These are phyloP conservation scores for Schizopygopsis pylzovi DNA, from an alignment of 2,797 vertebrate species.

Conservation along the genomic window DNA sequence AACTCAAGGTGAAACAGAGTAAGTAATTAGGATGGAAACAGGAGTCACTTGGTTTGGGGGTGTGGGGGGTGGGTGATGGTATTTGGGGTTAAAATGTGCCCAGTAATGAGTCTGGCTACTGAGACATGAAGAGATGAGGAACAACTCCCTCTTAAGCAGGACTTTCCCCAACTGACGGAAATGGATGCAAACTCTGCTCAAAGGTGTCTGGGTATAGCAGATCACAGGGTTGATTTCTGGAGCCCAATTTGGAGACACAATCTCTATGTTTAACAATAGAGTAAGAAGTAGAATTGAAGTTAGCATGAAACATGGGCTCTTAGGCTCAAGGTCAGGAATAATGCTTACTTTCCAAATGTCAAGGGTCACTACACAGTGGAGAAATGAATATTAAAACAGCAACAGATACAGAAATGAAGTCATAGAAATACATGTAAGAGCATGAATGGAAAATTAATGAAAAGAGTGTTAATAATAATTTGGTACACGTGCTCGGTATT, in stretches of 20 bases:
- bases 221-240: slow-evolving; percentile 29
- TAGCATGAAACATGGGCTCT: not conserved
- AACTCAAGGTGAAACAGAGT: slow-evolving; percentile 66
- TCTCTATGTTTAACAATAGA: not conserved
- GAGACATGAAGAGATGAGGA: slow-evolving; percentile 22
- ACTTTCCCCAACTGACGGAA: slow-evolving; percentile 13
- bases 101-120: slow-evolving; percentile 61
- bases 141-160: not conserved
- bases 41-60: slow-evolving; percentile 49
- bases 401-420: not conserved
- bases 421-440: not conserved
- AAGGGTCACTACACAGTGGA: not conserved
- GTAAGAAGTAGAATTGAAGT: not conserved
- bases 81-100: slow-evolving; percentile 51
- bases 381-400: no score
- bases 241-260: slow-evolving; percentile 3
- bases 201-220: slow-evolving; percentile 16
- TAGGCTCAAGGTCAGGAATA: not conserved
- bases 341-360: not conserved
- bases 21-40: slow-evolving; percentile 68
- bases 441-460: no score
- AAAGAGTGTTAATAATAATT: no score
- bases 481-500: no score
- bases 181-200: slow-evolving; percentile 5
- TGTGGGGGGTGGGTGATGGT: slow-evolving; percentile 31